Base-by-base conservation (phyloP, 2,113 vertebrate species). In the Turnix velox region DNA sequence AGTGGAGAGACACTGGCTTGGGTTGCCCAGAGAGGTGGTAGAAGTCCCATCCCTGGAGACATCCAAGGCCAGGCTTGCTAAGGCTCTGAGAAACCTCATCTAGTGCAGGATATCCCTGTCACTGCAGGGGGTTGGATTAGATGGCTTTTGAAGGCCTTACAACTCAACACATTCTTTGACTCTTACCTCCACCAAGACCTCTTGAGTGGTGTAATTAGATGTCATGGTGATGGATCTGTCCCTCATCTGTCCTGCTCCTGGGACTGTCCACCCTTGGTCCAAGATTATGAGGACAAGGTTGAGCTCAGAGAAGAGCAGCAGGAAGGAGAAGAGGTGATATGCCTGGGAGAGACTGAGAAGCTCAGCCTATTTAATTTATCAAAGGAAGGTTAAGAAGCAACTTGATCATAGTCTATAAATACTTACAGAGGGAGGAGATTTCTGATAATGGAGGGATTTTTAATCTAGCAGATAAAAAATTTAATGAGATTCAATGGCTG, bases 381-480 rank as follows among this genome's bases (percentile, higher is more conserved):
- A 84, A 62, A 28, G 35, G 73, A 78, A 95, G 86, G 86, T 88
- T 72, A 81, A 87, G 71, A 93, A 73, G 73, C 69, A 88, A 78
- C 80, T 92, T 87, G 91, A 90, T 94, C 84, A 62, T 11, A 63
- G 92, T 61, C 96, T 96, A 86, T 95, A 95, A 96, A 92, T 95
- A 96, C 95, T 90, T 88, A 72, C 0, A 1, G 74, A 90, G 94
- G 92, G 94, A 96, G 96, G 95, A 92, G 94, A 92, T 87, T 68
- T 88, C 85, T 94, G 94, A 94, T 94, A 96, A 96, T 90, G 85
- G 93, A 95, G 80, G 93, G 96, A 11, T 96, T 96, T 96, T 96
- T 96, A 96, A 96, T 96, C 95, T 92, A 95, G 88, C 54, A 91
- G 95, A 92, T 92, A 96, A 94, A 96, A 96, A 96, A 78, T 78